These are phyloP conservation scores for Gopherus flavomarginatus DNA, from an alignment of 2,113 vertebrate genomes.

Conservation along the genomic window DNA sequence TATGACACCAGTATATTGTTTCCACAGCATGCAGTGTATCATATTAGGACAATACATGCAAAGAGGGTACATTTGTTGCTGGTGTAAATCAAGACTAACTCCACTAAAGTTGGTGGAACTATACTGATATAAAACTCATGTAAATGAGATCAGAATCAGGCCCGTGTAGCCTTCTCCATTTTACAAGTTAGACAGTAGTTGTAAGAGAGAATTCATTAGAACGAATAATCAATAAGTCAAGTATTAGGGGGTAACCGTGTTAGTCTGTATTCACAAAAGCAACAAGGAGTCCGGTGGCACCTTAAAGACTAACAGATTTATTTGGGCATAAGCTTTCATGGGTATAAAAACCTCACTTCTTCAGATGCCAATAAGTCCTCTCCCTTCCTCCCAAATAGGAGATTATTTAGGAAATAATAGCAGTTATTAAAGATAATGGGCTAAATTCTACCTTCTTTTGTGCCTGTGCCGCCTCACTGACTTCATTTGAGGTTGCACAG, in stretches of 20 bases:
- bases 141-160: background rate
- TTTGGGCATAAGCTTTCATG: too few relatives aligned
- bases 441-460: background rate
- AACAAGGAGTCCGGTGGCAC: too few relatives aligned
- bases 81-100: background rate
- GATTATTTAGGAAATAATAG: conserved; percentile 25
- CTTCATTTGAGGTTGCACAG: background rate
- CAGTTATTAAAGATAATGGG: background rate
- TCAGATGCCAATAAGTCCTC: background rate
- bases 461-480: background rate
- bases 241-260: background rate
- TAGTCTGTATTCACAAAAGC: too few relatives aligned
- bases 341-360: too few relatives aligned
- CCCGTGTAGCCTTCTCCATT: conserved; percentile 13
- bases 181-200: conserved; percentile 24
- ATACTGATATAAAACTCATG: background rate
- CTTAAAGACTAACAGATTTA: too few relatives aligned
- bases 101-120: background rate
- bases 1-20: background rate
- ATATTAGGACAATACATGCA: background rate
- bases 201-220: conserved; percentile 60
- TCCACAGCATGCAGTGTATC: background rate
- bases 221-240: conserved; percentile 32
- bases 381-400: conserved; percentile 18
- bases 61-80: fast-evolving